Evolutionary conservation across 1,140 invertebrate genomes (phyloP), one percentile per base, ranked within the genome.

Genomic region (Conus betulinus): DNA sequence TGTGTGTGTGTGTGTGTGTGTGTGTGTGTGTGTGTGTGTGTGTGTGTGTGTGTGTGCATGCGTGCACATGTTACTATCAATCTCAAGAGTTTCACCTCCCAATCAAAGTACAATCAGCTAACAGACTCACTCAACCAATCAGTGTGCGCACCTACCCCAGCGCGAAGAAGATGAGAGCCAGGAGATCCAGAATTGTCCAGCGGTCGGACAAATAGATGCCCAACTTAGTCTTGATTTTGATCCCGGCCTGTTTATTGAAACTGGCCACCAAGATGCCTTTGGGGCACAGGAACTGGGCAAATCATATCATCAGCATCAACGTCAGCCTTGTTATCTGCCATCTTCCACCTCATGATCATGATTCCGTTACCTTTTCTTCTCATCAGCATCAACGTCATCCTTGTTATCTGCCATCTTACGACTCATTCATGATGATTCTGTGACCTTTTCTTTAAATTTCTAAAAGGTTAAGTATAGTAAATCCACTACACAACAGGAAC

Each of bases 121-220:
- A 8, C 57, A 60, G 57, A 39, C 39, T 39, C 39, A 39, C 39
- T 39, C 39, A 39, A 39, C 39, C 39, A 39, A 39, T 3, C 39
- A 39, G 39, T 39, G 39, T n/a, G 57, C 15, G 0, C 15, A 60
- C 87, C 23, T 93, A 91, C 57, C 93, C 94, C 67, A 91, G 87
- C 0, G 93, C 52, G 88, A 95, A 95, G 6, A 94, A 39, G n/a
- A n/a, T 39, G 27, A 95, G 92, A 11, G 93, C 93, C n/a, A 92
- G 67, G 23, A 93, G 89, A 89, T 95, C 95, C 6, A 95, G 89
- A 8, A 94, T 91, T 79, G 95, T 95, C 94, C 94, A 95, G 5
- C 89, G 89, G 85, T 95, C 93, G 13, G 91, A 86, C 17, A 83
- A 83, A 39, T 79, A 52, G 10, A 52, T 15, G 78, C 8, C 8